Evolutionary conservation across 2,888 invertebrate species (phyloP).

Genomic region (Metacarcinus magister): DNA sequence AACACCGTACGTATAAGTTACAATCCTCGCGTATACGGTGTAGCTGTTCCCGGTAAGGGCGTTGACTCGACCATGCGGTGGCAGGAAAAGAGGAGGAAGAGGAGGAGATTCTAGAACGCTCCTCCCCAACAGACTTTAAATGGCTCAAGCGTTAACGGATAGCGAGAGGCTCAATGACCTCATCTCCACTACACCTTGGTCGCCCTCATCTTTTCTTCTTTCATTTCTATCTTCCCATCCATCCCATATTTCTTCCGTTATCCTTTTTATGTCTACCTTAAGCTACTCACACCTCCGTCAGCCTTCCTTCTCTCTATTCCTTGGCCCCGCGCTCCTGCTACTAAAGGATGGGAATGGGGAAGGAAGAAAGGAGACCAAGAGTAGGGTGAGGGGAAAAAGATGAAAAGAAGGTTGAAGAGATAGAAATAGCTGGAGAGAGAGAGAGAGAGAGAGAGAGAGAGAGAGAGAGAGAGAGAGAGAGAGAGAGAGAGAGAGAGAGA

Average conservation of each 20-base stretch:
- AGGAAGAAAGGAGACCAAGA: not conserved
- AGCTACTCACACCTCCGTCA: not conserved
- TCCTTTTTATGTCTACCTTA: not conserved
- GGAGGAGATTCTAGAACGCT: not conserved
- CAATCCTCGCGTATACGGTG: not conserved
- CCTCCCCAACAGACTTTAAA: not conserved
- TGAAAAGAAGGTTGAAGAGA: not conserved
- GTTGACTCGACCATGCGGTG: not conserved
- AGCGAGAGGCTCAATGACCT: not conserved
- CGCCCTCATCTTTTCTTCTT: not conserved
- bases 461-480: not conserved
- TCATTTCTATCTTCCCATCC: not conserved
- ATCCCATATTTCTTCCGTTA: not conserved
- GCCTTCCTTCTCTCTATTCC: not conserved
- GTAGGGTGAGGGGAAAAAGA: not conserved
- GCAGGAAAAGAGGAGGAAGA: not conserved
- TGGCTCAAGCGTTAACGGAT: not conserved
- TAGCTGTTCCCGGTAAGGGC: not conserved
- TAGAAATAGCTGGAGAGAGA: not conserved
- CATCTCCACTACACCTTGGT: not conserved
- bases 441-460: conserved; percentile 61
- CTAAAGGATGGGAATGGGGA: not conserved
- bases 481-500: conserved; percentile 7
- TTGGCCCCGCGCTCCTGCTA: not conserved
- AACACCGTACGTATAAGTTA: not conserved